Conservation (phyloP, 2,888 invertebrate species). For the Pristionchus fissidentatus region DNA sequence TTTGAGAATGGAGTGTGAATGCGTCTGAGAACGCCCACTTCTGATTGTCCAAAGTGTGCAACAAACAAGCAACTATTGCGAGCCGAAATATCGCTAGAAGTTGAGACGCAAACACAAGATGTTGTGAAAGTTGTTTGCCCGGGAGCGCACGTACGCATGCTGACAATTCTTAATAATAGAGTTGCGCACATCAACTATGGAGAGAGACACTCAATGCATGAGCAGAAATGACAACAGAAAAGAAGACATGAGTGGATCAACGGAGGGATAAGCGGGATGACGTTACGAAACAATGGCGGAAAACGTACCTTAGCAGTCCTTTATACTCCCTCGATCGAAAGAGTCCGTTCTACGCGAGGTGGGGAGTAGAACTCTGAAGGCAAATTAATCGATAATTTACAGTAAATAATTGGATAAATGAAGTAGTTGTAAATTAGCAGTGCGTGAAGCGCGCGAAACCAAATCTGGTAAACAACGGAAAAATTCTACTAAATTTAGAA, state of each 20-base stretch:
- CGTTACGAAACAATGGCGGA: constrained; percentile 25
- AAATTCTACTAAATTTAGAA: neutral
- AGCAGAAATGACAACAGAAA: neutral
- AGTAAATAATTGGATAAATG: neutral
- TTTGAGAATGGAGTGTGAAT: constrained; percentile 38
- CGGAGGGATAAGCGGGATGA: constrained; percentile 36
- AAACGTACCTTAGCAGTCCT: constrained; percentile 42
- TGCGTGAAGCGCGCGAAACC: constrained; percentile 37
- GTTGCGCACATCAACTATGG: neutral
- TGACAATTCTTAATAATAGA: neutral
- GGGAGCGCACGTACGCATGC: neutral
- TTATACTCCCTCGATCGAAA: constrained; percentile 41
- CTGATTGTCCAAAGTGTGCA: neutral
- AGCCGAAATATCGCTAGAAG: neutral
- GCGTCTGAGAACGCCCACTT: neutral
- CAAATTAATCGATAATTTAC: constrained; percentile 28
- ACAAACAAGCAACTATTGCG: too few relatives aligned
- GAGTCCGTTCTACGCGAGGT: constrained; percentile 26
- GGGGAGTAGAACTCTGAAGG: constrained; percentile 35
- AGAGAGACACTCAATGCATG: neutral
- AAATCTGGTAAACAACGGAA: neutral
- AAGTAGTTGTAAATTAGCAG: neutral
- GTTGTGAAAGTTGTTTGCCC: too few relatives aligned
- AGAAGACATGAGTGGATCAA: neutral
- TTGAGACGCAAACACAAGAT: neutral